Percentiles rank a stretch among this genome's conserved stretches.
Conservation (phyloP, 2,797 vertebrate genomes). For the Lithobates pipiens region DNA sequence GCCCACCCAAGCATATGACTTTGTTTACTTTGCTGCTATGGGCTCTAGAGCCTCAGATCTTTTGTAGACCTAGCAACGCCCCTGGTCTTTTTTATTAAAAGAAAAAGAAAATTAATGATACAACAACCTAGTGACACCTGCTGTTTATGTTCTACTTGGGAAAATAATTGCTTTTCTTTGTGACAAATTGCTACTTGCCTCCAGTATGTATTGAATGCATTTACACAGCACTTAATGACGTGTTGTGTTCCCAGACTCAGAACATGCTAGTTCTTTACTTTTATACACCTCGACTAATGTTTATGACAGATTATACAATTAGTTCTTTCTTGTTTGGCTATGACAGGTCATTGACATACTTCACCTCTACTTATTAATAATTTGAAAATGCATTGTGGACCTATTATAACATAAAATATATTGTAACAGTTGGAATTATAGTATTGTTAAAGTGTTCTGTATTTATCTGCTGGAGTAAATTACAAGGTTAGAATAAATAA, state of each 20-base stretch:
- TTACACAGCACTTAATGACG: conserved; percentile 45
- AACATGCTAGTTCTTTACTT: conserved; percentile 41
- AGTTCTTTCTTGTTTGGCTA: conserved; percentile 22
- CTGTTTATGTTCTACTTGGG: conserved; percentile 38
- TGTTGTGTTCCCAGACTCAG: conserved; percentile 36
- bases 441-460: conserved; percentile 4
- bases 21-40: too few species aligned
- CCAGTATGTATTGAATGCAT: conserved; percentile 12
- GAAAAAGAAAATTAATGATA: conserved; percentile 15
- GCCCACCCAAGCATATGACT: too few species aligned
- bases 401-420: neutral
- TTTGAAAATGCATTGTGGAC: neutral
- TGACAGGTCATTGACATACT: conserved; percentile 31
- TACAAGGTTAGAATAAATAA: conserved; percentile 25
- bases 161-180: conserved; percentile 33
- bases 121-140: neutral
- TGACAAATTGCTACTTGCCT: conserved; percentile 46
- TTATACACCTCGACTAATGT: conserved; percentile 31
- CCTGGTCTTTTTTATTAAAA: neutral
- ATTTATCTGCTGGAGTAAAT: conserved; percentile 14
- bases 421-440: conserved; percentile 8
- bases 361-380: neutral
- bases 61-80: too few species aligned
- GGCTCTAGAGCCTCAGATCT: too few species aligned
- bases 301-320: conserved; percentile 48